Evolutionary conservation across 1,140 invertebrate species (phyloP).

Genomic region (Phortica variegata): DNA sequence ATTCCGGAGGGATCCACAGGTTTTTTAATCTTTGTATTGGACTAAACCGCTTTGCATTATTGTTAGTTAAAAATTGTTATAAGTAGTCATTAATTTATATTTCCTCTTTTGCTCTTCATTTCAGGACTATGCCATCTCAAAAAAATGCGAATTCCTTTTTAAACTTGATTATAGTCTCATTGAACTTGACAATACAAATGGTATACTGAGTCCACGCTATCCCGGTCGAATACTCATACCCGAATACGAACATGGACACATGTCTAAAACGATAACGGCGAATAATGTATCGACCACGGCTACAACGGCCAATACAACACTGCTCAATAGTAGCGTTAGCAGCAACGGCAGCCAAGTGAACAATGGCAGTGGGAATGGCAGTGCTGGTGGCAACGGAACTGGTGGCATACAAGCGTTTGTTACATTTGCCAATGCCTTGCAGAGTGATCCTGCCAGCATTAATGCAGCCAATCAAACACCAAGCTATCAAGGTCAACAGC

Average conservation of each 20-base stretch:
- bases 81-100: neutral
- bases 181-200: conserved; percentile 66
- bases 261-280: conserved; percentile 41
- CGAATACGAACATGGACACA: conserved; percentile 63
- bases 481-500: conserved; percentile 7
- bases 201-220: conserved; percentile 76
- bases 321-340: conserved; percentile 27
- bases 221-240: conserved; percentile 72
- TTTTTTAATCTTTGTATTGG: neutral
- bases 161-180: conserved; percentile 66
- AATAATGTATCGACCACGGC: conserved; percentile 27
- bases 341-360: conserved; percentile 25
- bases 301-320: conserved; percentile 32
- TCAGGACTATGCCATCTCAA: conserved; percentile 64
- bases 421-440: conserved; percentile 40
- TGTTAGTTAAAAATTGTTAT: neutral
- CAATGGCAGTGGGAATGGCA: neutral
- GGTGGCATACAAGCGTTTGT: conserved; percentile 47
- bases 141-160: conserved; percentile 65
- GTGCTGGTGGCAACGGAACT: conserved; percentile 8
- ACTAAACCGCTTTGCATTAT: neutral
- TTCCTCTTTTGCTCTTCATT: too few species aligned
- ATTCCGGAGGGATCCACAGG: too few species aligned
- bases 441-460: neutral
- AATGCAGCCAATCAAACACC: neutral